Percentiles rank a stretch among this genome's conserved stretches.
These are phyloP conservation scores for Drosophila nr. fundita DNA, from an alignment of 2,888 invertebrate genomes.

Conservation along the genomic window DNA sequence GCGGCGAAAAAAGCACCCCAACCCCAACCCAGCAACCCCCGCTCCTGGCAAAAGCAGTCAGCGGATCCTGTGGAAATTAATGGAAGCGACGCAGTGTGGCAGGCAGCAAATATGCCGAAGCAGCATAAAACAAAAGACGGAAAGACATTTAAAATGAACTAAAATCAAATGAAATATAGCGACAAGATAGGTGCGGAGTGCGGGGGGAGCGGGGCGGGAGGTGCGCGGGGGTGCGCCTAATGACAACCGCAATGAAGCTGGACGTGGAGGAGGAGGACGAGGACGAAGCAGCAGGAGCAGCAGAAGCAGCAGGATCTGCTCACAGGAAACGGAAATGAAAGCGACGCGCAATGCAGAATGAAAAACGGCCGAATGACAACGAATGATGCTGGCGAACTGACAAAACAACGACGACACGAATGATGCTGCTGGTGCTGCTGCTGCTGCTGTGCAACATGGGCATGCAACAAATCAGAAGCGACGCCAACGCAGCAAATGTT, in stretches of 20 bases:
- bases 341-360: constrained; percentile 64
- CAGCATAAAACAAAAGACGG: constrained; percentile 71
- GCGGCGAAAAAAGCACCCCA: constrained; percentile 16
- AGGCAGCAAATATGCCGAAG: constrained; percentile 58
- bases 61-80: constrained; percentile 62
- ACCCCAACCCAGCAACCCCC: not conserved
- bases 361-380: constrained; percentile 53
- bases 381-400: constrained; percentile 48
- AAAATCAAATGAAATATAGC: constrained; percentile 76
- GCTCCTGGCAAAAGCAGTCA: constrained; percentile 17
- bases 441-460: constrained; percentile 21
- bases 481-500: constrained; percentile 58
- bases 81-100: constrained; percentile 70
- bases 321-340: constrained; percentile 74
- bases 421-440: constrained; percentile 23
- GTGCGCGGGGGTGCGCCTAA: constrained; percentile 56
- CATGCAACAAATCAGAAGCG: constrained; percentile 68
- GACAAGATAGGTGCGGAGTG: not conserved
- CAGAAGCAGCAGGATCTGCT: not conserved
- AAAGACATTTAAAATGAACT: constrained; percentile 79
- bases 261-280: constrained; percentile 21
- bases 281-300: not conserved
- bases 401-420: constrained; percentile 10
- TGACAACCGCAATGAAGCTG: constrained; percentile 65
- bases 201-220: constrained; percentile 1